Evolutionary conservation across 2,888 invertebrate genomes (phyloP), one percentile per base, ranked within the genome.

Genomic region (Saturnia japonica): DNA sequence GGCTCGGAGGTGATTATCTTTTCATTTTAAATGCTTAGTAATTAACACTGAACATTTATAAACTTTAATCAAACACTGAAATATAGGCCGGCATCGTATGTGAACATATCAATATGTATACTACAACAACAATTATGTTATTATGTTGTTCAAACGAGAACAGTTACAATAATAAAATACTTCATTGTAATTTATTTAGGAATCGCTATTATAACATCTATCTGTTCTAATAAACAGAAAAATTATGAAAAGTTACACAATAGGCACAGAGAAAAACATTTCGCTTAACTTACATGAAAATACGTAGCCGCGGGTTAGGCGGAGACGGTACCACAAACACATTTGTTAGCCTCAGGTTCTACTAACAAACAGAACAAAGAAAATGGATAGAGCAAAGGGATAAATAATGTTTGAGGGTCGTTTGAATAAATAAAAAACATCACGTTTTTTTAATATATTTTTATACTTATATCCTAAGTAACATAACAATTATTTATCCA

Each of bases 361-460:
- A 78, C 82, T 81, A 82, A 87, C 84, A 87, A 88, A 87, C 84
- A 85, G 84, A 81, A 86, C 85, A 87, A 89, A 88, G 86, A 85
- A 85, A 89, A 85, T 85, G 83, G 80, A 85, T 87, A 85, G 80
- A 80, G 81, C 85, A 87, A 84, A 80, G 78, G 81, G 85, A 88
- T 88, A 88, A 90, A 88, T 89, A 87, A 88, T 85, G 80, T 82
- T 77, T 74, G 78, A 77, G 79, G 77, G 81, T 73, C 78, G 77
- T 79, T 70, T 78, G 76, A 80, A 77, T 78, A 80, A 81, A 83
- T 83, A 83, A 78, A 76, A 22, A 22, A 22, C 22, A 22, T 47
- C 19, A 7, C 19, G 9, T 54, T 9, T 54, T 54, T 54, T 22
- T 22, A 16, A 11, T 9, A 54, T 22, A 9, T n/a, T 54, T 54